phyloP scores from a whole-genome alignment of 2,888 invertebrate genomes.

The Tillus elongatus region DNA sequence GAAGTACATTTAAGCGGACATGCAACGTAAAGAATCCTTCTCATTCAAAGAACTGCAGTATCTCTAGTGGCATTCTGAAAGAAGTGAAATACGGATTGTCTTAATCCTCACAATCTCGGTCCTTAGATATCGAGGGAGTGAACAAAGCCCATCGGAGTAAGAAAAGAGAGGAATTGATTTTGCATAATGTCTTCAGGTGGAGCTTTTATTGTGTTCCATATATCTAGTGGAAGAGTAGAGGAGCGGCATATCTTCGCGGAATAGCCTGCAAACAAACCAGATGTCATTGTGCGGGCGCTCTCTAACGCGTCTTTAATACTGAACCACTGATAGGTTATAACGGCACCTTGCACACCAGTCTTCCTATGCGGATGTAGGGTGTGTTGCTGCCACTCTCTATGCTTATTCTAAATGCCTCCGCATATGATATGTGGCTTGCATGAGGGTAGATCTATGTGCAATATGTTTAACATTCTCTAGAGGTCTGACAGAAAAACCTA shows the following conservation, averaged over 20 bases:
- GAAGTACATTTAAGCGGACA: no score
- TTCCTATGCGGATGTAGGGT: no score
- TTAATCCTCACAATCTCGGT: conserved; percentile 38
- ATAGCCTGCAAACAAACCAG: conserved; percentile 42
- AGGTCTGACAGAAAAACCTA: no score
- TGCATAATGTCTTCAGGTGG: conserved; percentile 46
- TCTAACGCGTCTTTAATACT: conserved; percentile 39
- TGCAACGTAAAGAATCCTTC: no score
- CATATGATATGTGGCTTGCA: no score
- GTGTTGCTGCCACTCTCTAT: no score
- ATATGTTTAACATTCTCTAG: no score
- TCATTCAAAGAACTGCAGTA: neutral
- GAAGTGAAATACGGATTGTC: conserved; percentile 11
- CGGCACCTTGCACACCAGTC: conserved; percentile 13
- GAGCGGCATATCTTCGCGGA: conserved; percentile 35
- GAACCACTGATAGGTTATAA: conserved; percentile 29
- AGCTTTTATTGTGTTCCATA: conserved; percentile 43
- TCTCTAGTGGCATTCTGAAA: conserved; percentile 1
- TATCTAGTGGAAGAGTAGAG: conserved; percentile 37
- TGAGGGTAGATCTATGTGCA: no score
- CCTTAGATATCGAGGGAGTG: conserved; percentile 34
- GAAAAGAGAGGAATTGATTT: conserved; percentile 44
- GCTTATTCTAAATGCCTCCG: no score
- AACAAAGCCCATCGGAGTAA: conserved; percentile 34
- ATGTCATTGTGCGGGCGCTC: conserved; percentile 36